A percentile compares a stretch with the other conserved stretches of the same genome.
phyloP scores from a whole-genome alignment of 2,888 invertebrate genomes.

The Pyrrhia umbra region DNA sequence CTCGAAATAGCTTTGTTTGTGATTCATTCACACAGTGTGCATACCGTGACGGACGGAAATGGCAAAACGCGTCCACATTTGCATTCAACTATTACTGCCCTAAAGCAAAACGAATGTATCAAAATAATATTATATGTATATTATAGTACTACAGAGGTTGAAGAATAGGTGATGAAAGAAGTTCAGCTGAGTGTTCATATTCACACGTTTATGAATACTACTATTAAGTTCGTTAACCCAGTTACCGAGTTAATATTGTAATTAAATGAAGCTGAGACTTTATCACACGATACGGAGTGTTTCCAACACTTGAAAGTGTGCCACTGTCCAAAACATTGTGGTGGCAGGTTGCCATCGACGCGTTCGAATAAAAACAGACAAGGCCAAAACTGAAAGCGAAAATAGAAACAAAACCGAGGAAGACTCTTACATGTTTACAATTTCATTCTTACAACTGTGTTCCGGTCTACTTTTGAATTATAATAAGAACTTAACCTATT shows the following conservation, averaged over 20 bases:
- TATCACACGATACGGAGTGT: slow-evolving; percentile 70
- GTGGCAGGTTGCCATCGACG: slow-evolving; percentile 85
- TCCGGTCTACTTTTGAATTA: slow-evolving; percentile 38
- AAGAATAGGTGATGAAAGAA: slow-evolving; percentile 80
- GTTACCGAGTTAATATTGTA: slow-evolving; percentile 84
- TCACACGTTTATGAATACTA: slow-evolving; percentile 82
- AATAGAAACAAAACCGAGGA: slow-evolving; percentile 75
- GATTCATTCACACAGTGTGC: slow-evolving; percentile 84
- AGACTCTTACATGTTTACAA: slow-evolving; percentile 63
- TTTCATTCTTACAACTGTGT: slow-evolving; percentile 51
- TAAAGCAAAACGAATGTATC: slow-evolving; percentile 64
- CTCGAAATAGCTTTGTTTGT: slow-evolving; percentile 84
- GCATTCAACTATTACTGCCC: slow-evolving; percentile 71
- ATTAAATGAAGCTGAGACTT: slow-evolving; percentile 78
- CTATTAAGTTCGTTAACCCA: slow-evolving; percentile 88
- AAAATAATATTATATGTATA: slow-evolving; percentile 61
- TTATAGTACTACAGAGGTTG: slow-evolving; percentile 65
- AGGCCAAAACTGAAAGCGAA: slow-evolving; percentile 85
- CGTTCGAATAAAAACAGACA: slow-evolving; percentile 80
- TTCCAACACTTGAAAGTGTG: slow-evolving; percentile 80
- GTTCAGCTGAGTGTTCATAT: slow-evolving; percentile 72
- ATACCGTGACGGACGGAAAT: slow-evolving; percentile 87
- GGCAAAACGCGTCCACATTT: slow-evolving; percentile 79
- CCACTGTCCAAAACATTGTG: slow-evolving; percentile 80
- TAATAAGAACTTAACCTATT: slow-evolving; percentile 14